These are phyloP conservation scores for Microcebus murinus DNA, from an alignment of 2,113 vertebrate species.

Conservation along the genomic window DNA sequence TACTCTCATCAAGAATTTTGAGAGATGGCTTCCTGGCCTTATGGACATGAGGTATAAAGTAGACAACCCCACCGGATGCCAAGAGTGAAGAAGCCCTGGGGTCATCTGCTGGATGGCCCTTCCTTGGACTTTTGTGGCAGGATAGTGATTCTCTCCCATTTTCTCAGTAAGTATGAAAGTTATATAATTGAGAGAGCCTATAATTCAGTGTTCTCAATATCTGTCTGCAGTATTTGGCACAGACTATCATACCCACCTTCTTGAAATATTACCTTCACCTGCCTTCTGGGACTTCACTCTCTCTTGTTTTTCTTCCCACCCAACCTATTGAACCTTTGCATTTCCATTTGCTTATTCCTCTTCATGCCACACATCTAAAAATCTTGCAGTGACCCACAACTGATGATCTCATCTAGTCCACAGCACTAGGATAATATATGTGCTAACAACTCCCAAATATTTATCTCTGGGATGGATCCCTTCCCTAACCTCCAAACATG, in stretches of 20 bases:
- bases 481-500: background rate
- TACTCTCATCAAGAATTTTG: background rate
- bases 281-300: background rate
- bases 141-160: background rate
- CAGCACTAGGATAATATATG: background rate
- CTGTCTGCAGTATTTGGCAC: background rate
- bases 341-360: background rate
- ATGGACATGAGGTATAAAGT: background rate
- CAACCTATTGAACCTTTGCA: background rate
- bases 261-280: background rate
- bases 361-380: background rate
- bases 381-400: background rate
- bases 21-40: background rate
- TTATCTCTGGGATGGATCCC: background rate
- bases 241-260: background rate
- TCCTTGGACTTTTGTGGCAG: background rate
- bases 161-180: background rate
- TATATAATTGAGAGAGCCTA: rapidly evolving
- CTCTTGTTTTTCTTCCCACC: background rate
- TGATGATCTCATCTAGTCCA: background rate
- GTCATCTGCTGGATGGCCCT: rapidly evolving
- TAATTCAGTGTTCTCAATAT: background rate
- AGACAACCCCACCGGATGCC: background rate
- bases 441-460: background rate
- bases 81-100: background rate